Evolutionary conservation across 2,888 invertebrate species (phyloP), one percentile per base, ranked within the genome.

Genomic region (Caenorhabditis doughertyi): DNA sequence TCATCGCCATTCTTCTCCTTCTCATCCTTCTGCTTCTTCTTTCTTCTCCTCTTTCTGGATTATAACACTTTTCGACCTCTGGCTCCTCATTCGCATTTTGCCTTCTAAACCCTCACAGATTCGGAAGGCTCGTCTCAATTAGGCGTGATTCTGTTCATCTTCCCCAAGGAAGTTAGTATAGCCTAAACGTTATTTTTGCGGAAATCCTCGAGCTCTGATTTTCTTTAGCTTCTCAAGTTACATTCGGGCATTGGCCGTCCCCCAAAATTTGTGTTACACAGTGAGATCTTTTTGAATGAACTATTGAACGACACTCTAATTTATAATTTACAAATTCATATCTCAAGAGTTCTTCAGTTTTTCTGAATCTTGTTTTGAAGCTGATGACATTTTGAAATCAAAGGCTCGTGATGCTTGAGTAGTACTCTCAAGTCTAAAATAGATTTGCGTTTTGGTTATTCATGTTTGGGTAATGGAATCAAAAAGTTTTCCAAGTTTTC

Each of bases 81-180:
- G 56, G 16, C 35, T 44, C 53, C 21, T 42, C 25, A 39, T 25
- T 56, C 23, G 39, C n/a, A n/a, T 49, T 47, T 18, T 56, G 27
- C 58, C 64, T 65, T 53, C 55, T 62, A 32, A 42, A 47, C 5
- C 42, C 53, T 39, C 60, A 27, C 23, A 9, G 51, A n/a, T n/a
- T n/a, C n/a, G 32, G 39, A 27, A 25, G 49, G 60, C 51, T 58
- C 55, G 65, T 74, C 65, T 56, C 79, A 79, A 79, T 79, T 70
- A 79, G 79, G 60, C 60, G 49, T 68, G 58, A 77, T 70, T 79
- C 62, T 79, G 76, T 76, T 76, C 67, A 67, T 67, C 67, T 32
- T 56, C 44, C 51, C 60, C 56, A 76, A 76, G 58, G 67, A 67
- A 51, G 47, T 67, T 58, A 51, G 60, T 60, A 35, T 47, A 71